These are phyloP conservation scores for Hyperopisus bebe DNA, from an alignment of 2,113 vertebrate species.

Conservation along the genomic window DNA sequence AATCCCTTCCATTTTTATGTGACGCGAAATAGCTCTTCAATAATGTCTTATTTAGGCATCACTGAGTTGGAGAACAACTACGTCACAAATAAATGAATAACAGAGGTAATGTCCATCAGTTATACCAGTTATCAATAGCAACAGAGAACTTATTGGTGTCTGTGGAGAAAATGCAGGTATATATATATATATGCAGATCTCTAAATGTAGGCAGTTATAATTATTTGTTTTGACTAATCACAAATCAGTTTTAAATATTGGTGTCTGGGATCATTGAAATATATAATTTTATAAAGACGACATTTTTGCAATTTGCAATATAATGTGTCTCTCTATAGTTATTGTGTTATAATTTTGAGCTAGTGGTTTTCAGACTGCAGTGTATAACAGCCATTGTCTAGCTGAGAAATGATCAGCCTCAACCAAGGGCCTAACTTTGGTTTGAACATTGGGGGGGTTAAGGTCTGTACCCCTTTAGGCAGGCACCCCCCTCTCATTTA, in stretches of 20 bases:
- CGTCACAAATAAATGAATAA: neutral
- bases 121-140: neutral
- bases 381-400: neutral
- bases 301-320: neutral
- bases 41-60: neutral
- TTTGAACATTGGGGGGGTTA: too few species aligned
- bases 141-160: neutral
- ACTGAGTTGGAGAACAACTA: neutral
- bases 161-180: neutral
- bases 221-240: neutral
- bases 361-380: neutral
- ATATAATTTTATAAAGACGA: neutral
- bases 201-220: neutral
- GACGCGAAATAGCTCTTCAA: neutral
- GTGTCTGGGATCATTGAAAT: neutral
- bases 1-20: neutral
- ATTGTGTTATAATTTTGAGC: neutral
- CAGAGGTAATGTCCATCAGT: neutral
- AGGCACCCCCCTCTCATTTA: too few species aligned
- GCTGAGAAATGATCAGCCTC: neutral
- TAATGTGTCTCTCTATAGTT: neutral
- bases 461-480: too few species aligned
- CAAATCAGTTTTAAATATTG: neutral
- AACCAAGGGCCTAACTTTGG: too few species aligned
- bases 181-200: neutral